Conservation (phyloP, 2,888 invertebrate species). For the Ophion obscuratus region DNA sequence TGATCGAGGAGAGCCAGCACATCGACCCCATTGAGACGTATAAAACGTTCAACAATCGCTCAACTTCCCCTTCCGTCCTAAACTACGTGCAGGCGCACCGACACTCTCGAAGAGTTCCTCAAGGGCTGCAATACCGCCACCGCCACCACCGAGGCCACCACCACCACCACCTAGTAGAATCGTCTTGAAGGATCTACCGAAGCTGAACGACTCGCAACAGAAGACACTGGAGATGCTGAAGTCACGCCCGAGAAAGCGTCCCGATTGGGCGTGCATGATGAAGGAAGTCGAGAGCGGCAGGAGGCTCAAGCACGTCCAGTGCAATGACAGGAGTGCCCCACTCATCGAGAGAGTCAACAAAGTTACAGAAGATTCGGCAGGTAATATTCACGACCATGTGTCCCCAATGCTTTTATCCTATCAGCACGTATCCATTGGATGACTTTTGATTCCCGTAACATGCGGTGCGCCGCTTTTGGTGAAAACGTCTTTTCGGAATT, state of each 20-base stretch:
- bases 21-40: slow-evolving; percentile 39
- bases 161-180: slow-evolving; percentile 87
- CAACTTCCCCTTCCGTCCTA: slow-evolving; percentile 38
- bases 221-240: slow-evolving; percentile 90
- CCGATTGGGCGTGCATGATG: slow-evolving; percentile 96
- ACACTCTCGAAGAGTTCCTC: slow-evolving; percentile 82
- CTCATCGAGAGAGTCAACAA: slow-evolving; percentile 82
- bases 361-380: slow-evolving; percentile 81
- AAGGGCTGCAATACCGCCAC: slow-evolving; percentile 79
- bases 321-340: slow-evolving; percentile 90
- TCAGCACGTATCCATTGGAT: background rate
- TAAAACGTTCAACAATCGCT: slow-evolving; percentile 27
- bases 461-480: background rate
- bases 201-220: slow-evolving; percentile 87
- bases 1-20: slow-evolving; percentile 27
- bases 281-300: slow-evolving; percentile 94
- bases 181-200: slow-evolving; percentile 85
- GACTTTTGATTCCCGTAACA: background rate
- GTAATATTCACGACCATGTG: slow-evolving; percentile 66
- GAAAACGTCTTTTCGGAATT: background rate
- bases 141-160: slow-evolving; percentile 89
- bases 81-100: slow-evolving; percentile 78
- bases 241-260: slow-evolving; percentile 91
- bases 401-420: background rate
- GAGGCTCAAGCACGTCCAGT: slow-evolving; percentile 92